A percentile compares a stretch with the other conserved stretches of the same genome.
Conservation (phyloP, 2,888 invertebrate species). For the Charanyca ferruginea region DNA sequence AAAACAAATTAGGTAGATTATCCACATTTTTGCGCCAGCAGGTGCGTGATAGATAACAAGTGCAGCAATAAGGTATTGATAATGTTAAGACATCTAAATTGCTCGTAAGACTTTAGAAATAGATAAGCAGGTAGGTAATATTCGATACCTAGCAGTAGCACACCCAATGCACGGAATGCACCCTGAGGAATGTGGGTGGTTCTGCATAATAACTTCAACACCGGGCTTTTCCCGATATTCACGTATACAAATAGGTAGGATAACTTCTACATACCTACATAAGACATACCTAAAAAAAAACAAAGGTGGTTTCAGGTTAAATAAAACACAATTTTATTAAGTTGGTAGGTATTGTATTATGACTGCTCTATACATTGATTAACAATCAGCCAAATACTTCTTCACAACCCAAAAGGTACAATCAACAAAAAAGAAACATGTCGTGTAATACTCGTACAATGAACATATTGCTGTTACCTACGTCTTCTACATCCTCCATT, state of each 20-base stretch:
- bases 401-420: slow-evolving; percentile 83
- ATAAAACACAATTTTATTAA: slow-evolving; percentile 63
- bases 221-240: neutral
- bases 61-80: slow-evolving; percentile 19
- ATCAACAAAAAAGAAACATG: slow-evolving; percentile 66
- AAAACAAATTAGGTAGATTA: slow-evolving; percentile 20
- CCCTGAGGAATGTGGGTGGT: neutral
- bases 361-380: slow-evolving; percentile 78
- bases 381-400: slow-evolving; percentile 81
- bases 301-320: slow-evolving; percentile 30
- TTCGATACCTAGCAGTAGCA: neutral
- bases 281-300: neutral
- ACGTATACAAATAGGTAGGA: neutral
- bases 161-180: neutral
- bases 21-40: slow-evolving; percentile 18
- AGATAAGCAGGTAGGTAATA: no score
- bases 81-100: neutral
- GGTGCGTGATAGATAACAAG: slow-evolving; percentile 32
- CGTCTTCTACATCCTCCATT: slow-evolving; percentile 68
- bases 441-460: slow-evolving; percentile 64
- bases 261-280: no score
- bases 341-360: slow-evolving; percentile 71
- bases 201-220: neutral
- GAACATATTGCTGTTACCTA: slow-evolving; percentile 71
- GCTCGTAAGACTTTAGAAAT: neutral